Conservation (phyloP, 2,888 invertebrate genomes). For the Drosophila testacea region DNA sequence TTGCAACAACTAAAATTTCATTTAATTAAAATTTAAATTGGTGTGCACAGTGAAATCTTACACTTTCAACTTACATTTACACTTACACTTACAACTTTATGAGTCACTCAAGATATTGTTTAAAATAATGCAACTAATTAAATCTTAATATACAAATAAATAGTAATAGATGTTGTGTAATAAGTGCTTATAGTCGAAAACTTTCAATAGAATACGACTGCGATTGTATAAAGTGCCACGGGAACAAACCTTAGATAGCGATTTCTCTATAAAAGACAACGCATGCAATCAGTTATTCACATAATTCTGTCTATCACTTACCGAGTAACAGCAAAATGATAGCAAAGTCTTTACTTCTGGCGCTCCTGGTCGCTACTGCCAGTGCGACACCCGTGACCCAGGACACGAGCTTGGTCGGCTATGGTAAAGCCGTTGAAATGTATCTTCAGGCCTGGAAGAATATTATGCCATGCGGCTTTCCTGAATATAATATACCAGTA, state of each 20-base stretch:
- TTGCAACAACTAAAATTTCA: too few relatives aligned
- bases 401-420: conserved; percentile 32
- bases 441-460: conserved; percentile 58
- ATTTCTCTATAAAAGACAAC: conserved; percentile 14
- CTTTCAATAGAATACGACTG: too few relatives aligned
- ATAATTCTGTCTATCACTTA: conserved; percentile 11
- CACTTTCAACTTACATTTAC: too few relatives aligned
- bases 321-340: conserved; percentile 1
- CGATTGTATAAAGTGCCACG: conserved; percentile 1
- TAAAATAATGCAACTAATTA: too few relatives aligned
- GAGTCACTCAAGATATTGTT: too few relatives aligned
- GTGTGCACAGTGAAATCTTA: too few relatives aligned
- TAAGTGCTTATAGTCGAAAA: too few relatives aligned
- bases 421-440: conserved; percentile 55
- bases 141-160: too few relatives aligned
- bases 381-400: conserved; percentile 33
- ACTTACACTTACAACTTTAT: too few relatives aligned
- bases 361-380: conserved; percentile 47
- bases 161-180: too few relatives aligned
- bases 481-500: conserved; percentile 56
- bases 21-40: too few relatives aligned
- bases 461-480: conserved; percentile 76
- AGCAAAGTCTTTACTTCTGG: conserved; percentile 29
- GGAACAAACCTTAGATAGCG: not conserved
- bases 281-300: conserved; percentile 1